Conservation (phyloP, 2,797 vertebrate species). For the Galaxias olidus region DNA sequence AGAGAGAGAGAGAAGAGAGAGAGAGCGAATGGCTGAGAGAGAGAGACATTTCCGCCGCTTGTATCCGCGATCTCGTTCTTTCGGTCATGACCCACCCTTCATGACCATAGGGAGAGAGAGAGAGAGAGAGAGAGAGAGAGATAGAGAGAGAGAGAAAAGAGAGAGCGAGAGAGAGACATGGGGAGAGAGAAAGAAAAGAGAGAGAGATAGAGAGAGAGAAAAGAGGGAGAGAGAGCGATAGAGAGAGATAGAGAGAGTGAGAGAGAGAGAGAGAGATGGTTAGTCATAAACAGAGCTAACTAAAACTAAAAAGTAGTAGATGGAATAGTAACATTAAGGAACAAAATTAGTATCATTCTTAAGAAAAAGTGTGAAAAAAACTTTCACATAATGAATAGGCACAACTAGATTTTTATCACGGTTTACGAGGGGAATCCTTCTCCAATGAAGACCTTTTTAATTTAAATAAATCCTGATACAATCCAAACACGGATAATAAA, state of each 20-base stretch:
- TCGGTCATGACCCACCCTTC: too few species aligned
- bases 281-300: background rate
- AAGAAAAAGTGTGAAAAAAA: background rate
- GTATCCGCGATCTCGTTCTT: too few species aligned
- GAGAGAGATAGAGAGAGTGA: too few species aligned
- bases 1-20: too few species aligned
- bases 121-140: too few species aligned
- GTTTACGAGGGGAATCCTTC: background rate
- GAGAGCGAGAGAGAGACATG: background rate
- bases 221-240: background rate
- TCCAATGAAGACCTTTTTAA: background rate
- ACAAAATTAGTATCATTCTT: too few species aligned
- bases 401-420: background rate
- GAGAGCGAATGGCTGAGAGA: too few species aligned
- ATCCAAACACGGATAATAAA: slow-evolving; percentile 24
- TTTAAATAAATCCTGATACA: background rate
- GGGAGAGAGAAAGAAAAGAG: too few species aligned
- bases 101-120: too few species aligned
- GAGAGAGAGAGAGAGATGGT: background rate
- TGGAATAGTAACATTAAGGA: too few species aligned
- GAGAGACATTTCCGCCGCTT: too few species aligned
- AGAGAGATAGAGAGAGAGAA: too few species aligned
- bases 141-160: background rate
- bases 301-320: background rate
- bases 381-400: background rate